Conservation (phyloP, 1,140 invertebrate species). For the Aphidius gifuensis region DNA sequence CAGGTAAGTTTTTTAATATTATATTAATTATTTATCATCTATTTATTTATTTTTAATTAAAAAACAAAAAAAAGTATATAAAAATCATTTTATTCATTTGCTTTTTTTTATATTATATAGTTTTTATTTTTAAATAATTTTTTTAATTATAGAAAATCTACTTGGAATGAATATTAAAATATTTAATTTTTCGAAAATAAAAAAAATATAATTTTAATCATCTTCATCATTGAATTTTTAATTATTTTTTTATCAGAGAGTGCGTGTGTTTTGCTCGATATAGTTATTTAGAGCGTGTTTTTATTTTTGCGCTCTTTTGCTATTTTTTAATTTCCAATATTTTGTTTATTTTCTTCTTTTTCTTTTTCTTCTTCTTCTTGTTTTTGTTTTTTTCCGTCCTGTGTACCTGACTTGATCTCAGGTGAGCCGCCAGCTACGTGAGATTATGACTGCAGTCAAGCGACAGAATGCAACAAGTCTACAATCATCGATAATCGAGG, state of each 20-base stretch:
- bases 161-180: no score
- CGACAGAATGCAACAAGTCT: slow-evolving; percentile 48
- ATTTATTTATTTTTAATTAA: background rate
- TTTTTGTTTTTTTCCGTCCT: slow-evolving; percentile 34
- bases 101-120: background rate
- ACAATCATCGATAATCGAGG: slow-evolving; percentile 48
- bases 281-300: background rate
- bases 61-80: background rate
- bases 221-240: background rate
- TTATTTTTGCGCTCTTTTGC: slow-evolving; percentile 8
- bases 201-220: background rate
- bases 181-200: no score
- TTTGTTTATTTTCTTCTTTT: background rate
- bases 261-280: no score
- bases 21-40: background rate
- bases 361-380: background rate
- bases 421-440: slow-evolving; percentile 54
- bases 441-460: slow-evolving; percentile 53
- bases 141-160: no score
- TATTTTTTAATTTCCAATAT: background rate
- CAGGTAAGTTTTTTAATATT: slow-evolving; percentile 59
- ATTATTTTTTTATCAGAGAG: no score
- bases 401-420: slow-evolving; percentile 51
- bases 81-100: background rate
- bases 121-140: no score